Evolutionary conservation across 2,113 vertebrate genomes (phyloP).

Genomic region (Rhea pennata): DNA sequence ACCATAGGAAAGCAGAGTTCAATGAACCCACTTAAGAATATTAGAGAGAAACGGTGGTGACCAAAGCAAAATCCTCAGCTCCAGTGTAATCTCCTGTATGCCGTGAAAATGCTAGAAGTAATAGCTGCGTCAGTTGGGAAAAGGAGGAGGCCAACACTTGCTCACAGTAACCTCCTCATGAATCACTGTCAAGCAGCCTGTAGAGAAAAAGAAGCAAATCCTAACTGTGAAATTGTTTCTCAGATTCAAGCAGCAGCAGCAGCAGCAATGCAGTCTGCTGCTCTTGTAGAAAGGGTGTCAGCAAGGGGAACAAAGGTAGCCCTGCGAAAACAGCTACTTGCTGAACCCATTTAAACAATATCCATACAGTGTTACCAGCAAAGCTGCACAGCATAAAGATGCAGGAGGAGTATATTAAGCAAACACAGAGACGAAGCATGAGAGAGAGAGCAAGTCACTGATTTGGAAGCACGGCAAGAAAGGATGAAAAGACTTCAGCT

Average conservation of each 20-base stretch:
- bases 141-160: slow-evolving; percentile 16
- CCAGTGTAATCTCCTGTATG: slow-evolving; percentile 5
- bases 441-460: not conserved
- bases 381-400: not conserved
- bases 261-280: slow-evolving; percentile 32
- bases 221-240: slow-evolving; percentile 51
- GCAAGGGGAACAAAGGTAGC: not conserved
- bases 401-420: slow-evolving; percentile 1
- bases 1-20: slow-evolving; percentile 1
- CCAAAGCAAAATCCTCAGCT: not conserved
- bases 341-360: slow-evolving; percentile 40
- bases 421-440: not conserved
- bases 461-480: not conserved
- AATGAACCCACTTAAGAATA: not conserved
- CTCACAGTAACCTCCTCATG: slow-evolving; percentile 33
- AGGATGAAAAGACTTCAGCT: not conserved
- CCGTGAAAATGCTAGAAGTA: slow-evolving; percentile 23
- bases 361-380: not conserved
- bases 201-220: slow-evolving; percentile 35
- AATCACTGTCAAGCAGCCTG: slow-evolving; percentile 46
- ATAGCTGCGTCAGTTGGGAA: slow-evolving; percentile 34
- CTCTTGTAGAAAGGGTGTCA: slow-evolving; percentile 3
- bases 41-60: not conserved
- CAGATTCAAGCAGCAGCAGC: not conserved
- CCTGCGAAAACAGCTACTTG: not conserved